Evolutionary conservation across 2,113 vertebrate species (phyloP).

Genomic region (Edolisoma coerulescens): DNA sequence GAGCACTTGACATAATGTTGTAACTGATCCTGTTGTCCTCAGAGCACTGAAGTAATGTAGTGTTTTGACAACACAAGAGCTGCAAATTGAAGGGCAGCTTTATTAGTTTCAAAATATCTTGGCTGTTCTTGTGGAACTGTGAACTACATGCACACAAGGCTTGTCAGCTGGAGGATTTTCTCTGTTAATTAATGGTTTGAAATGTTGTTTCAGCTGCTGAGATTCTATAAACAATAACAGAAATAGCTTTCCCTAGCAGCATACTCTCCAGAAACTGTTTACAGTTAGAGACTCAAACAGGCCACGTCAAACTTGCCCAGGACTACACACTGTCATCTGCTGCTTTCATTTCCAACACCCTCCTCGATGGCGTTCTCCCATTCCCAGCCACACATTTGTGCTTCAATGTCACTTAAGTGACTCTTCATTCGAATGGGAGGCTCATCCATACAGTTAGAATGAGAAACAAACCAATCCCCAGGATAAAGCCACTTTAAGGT

Average conservation of each 20-base stretch:
- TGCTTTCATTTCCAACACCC: not conserved
- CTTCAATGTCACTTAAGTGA: not conserved
- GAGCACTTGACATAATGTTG: not conserved
- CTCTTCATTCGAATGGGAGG: not conserved
- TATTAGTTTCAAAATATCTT: not conserved
- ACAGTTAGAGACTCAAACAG: not conserved
- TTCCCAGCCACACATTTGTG: not conserved
- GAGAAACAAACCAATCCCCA: not conserved
- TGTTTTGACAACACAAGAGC: not conserved
- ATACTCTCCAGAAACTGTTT: not conserved
- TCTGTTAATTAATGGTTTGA: conserved; percentile 14
- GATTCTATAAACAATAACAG: not conserved
- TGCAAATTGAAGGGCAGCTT: conserved; percentile 1
- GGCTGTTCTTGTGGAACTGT: not conserved
- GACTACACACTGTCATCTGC: not conserved
- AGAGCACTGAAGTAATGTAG: not conserved
- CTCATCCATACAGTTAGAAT: not conserved
- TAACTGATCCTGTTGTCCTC: not conserved
- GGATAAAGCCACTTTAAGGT: not conserved
- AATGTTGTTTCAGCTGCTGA: conserved; percentile 15
- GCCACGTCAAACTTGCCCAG: not conserved
- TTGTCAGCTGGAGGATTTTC: conserved; percentile 18
- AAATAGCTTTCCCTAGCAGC: not conserved
- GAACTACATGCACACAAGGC: not conserved
- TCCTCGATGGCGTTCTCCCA: not conserved